A percentile compares a stretch with the other conserved stretches of the same genome.
Evolutionary conservation across 2,113 vertebrate species (phyloP).

Genomic region (Sylvicapra grimmia): DNA sequence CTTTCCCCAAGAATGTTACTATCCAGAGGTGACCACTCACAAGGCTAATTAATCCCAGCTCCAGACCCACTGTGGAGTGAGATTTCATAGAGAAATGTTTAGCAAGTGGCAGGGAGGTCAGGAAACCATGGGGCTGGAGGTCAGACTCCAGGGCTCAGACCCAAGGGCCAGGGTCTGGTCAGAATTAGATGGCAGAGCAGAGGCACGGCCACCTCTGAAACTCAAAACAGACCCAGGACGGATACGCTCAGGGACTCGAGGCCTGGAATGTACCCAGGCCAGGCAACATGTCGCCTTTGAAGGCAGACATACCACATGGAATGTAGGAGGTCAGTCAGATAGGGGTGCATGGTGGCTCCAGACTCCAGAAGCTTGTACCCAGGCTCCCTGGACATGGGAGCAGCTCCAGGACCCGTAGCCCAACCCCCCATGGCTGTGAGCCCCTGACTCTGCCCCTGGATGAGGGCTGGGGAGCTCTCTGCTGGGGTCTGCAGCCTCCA

Average conservation of each 20-base stretch:
- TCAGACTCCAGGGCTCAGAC: background rate
- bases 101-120: background rate
- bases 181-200: background rate
- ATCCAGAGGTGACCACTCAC: background rate
- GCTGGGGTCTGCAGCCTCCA: background rate
- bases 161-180: background rate
- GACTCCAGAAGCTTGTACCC: fast-evolving
- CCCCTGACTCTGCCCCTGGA: background rate
- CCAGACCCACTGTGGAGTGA: background rate
- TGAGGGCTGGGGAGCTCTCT: background rate
- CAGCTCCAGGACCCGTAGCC: background rate
- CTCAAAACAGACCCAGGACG: background rate
- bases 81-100: background rate
- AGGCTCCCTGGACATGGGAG: background rate
- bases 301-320: background rate
- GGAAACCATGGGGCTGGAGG: background rate
- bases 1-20: background rate
- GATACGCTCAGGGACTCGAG: background rate
- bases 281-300: background rate
- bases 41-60: background rate
- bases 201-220: background rate
- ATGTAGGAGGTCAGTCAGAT: background rate
- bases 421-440: background rate
- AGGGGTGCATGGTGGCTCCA: fast-evolving
- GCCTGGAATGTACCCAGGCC: background rate